Evolutionary conservation across 2,888 invertebrate genomes (phyloP), one percentile per base, ranked within the genome.

Genomic region (Bombylius discolor): DNA sequence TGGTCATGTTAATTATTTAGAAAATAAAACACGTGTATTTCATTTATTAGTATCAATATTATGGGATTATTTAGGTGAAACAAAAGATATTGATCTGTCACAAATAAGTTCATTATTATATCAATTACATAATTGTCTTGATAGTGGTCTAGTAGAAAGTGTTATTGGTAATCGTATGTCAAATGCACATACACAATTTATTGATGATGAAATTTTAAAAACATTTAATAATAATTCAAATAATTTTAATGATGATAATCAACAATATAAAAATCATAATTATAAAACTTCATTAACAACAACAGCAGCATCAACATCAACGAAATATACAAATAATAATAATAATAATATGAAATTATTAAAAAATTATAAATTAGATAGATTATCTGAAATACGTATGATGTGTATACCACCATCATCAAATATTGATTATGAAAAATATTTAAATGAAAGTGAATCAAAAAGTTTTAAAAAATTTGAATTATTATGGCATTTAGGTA

Each of bases 401-500:
- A 68, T 74, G 54, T 70, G 73, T 45, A 68, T 70, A 1, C 65
- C 67, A 4, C 66, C 68, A 0, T 62, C 65, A 55, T 62, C 63
- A 6, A 59, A 64, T 44, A 61, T 65, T 52, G 59, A 62, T 4
- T 62, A 64, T 12, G 60, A 65, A 34, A 69, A 70, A 4, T 64
- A 66, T 6, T 56, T 74, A 53, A 65, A 64, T 3, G 74, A 74
- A 58, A 73, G 69, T 55, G 71, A 74, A 61, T 69, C 71, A 46
- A 65, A 67, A 32, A 72, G 73, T 58, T 72, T 71, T 50, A 73
- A 70, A 53, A 74, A 74, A 57, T 74, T 74, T 52, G 74, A 73
- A 59, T 56, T 74, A 12, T 73, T 90, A 12, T 89, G 89, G 88
- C 87, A 89, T 70, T 74, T 89, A 39, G 87, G 88, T 1, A 72